phyloP scores from a whole-genome alignment of 2,113 vertebrate genomes.

The Phasianus colchicus region DNA sequence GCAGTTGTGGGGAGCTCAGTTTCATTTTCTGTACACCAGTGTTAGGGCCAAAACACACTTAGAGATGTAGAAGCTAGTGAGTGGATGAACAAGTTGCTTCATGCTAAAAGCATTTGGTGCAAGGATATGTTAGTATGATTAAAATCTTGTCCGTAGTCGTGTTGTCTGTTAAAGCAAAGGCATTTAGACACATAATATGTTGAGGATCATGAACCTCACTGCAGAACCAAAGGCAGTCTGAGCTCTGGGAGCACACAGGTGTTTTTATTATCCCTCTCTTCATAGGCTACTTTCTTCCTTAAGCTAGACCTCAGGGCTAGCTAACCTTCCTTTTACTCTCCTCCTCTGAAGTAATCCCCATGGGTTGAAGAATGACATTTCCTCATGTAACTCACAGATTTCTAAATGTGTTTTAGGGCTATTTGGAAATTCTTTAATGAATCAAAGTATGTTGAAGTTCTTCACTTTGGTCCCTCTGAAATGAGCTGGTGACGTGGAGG shows the following conservation, averaged over 20 bases:
- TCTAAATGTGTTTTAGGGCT: background rate
- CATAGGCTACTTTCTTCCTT: background rate
- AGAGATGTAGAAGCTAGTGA: background rate
- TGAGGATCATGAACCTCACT: background rate
- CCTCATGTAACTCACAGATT: background rate
- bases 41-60: background rate
- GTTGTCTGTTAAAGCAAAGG: background rate
- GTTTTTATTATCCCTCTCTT: background rate
- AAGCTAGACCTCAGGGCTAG: background rate
- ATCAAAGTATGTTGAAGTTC: background rate
- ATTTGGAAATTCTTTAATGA: background rate
- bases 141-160: background rate
- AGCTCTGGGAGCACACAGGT: background rate
- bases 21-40: background rate
- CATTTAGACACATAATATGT: fast-evolving
- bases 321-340: background rate
- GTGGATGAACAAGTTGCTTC: background rate
- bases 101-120: background rate
- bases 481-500: background rate
- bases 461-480: background rate
- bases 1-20: background rate
- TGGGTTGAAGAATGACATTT: background rate
- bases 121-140: background rate
- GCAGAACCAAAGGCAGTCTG: background rate
- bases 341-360: background rate